Base-by-base conservation (phyloP, 2,113 vertebrate species). In the Callionymus lyra region DNA sequence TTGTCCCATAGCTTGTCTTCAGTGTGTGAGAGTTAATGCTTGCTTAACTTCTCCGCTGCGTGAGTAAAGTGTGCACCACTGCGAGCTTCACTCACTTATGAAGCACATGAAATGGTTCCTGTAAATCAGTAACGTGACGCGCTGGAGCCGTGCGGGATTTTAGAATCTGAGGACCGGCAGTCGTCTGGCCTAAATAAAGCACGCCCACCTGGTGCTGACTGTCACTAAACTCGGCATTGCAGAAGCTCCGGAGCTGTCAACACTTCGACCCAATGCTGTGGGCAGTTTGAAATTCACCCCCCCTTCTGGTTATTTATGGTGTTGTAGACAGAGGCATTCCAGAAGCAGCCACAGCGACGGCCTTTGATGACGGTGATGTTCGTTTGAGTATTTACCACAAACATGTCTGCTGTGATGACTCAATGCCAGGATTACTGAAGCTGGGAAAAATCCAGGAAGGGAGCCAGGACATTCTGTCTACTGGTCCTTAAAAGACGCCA, bases 1-100 rank as follows among this genome's bases (percentile, higher is more conserved):
- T 10, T 80, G 83, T 42, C 83, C 83, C 85, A 86, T 86, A 12
- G 2, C 9, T n/a, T 9, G 10, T 21, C 12, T 27, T 27, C 21
- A 8, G 4, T 4, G 21, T 27, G 21, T 27, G 4, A 5, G 21
- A 27, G 21, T 8, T 5, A 27, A 27, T 8, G 8, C 21, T 27
- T 4, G 21, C 21, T 27, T 27, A 27, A 5, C 4, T 27, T 27
- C 21, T 27, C 21, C 8, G 21, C 21, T 27, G 21, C 4, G 8
- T 27, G 21, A 27, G 21, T 27, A 27, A 27, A 27, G 21, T 27
- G 21, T 27, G 4, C 21, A 13, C 8, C 34, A 17, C 16, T 2
- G 13, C 12, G 3, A 32, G 8, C 34, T 41, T 12, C 10, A 33
- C 53, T 39, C 14, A 3, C 38, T 67, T 69, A 60, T 62, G 53